These are phyloP conservation scores for Rhyzopertha dominica DNA, from an alignment of 1,140 invertebrate genomes.

Conservation along the genomic window DNA sequence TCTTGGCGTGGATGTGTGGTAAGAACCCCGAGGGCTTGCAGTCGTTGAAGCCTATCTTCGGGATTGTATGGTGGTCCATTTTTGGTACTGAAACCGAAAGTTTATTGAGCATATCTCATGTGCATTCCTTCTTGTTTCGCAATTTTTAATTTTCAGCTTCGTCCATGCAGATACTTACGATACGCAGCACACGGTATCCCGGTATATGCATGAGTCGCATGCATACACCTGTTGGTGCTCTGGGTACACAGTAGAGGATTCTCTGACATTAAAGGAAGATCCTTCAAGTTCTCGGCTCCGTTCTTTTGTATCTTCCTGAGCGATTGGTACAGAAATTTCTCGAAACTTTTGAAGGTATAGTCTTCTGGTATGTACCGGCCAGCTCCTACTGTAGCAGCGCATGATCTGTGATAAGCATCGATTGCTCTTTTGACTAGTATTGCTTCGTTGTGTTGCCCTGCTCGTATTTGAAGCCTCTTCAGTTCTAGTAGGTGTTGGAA, in stretches of 20 bases:
- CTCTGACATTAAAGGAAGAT: conserved; percentile 54
- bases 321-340: conserved; percentile 87
- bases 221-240: conserved; percentile 80
- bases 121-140: too few relatives aligned
- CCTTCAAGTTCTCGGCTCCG: conserved; percentile 57
- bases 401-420: conserved; percentile 75
- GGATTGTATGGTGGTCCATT: conserved; percentile 70
- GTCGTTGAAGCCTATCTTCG: conserved; percentile 54
- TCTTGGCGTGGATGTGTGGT: conserved; percentile 55
- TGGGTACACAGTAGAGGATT: conserved; percentile 70
- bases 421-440: conserved; percentile 80
- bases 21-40: conserved; percentile 51
- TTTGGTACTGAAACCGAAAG: conserved; percentile 55
- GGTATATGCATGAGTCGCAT: conserved; percentile 85
- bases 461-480: conserved; percentile 86
- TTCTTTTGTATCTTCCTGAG: conserved; percentile 70
- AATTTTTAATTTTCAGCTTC: too few relatives aligned
- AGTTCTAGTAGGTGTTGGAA: conserved; percentile 91
- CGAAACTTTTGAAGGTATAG: conserved; percentile 80
- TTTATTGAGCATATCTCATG: too few relatives aligned
- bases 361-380: conserved; percentile 66
- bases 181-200: conserved; percentile 80
- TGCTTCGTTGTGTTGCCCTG: conserved; percentile 82
- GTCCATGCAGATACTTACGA: conserved; percentile 55
- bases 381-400: conserved; percentile 60